Base-by-base conservation (phyloP, 2,888 invertebrate genomes). In the Mellilla xanthometata region DNA sequence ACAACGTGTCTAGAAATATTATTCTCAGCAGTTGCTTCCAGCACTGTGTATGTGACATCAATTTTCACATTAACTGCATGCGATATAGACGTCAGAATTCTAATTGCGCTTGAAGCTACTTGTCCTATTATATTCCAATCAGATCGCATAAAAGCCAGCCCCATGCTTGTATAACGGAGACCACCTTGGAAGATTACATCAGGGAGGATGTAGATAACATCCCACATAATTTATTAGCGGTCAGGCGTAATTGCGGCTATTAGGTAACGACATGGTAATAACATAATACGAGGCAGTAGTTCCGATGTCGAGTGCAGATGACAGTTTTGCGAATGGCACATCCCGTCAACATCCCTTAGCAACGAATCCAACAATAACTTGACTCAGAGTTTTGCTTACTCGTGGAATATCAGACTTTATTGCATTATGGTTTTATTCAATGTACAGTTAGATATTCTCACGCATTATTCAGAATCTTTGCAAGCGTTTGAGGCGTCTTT, bases 321-420 rank as follows among this genome's bases (percentile, higher is more conserved):
- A 61, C 61, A 65, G 60, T 64, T n/a, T 60, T 65, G 68, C 68
- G 59, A 58, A 65, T 68, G 70, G 63, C 58, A 76, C 74, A 76
- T 81, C 82, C 79, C 71, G 70, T 62, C 68, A 24, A 38, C 42
- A 39, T 26, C 38, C 38, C 38, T 31, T 12, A 8, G 26, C 24
- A 12, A 9, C n/a, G 13, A 13, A n/a, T 11, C 8, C 11, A 15
- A 15, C 38, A 26, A 34, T 32, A 24, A 13, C 26, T 31, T 15
- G 13, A 33, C 30, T 34, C 19, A 5, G 24, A 24, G 4, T 8
- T 24, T n/a, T 5, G 24, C 24, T 5, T 19, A 24, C 24, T 24
- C n/a, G 24, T 7, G 7, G 8, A 24, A 7, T 24, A 8, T 24
- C 24, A 24, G 7, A 24, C n/a, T 24, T 24, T 24, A 24, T 8